Evolutionary conservation across 2,797 vertebrate genomes (phyloP).

Genomic region (Notoglanidium macrostoma): DNA sequence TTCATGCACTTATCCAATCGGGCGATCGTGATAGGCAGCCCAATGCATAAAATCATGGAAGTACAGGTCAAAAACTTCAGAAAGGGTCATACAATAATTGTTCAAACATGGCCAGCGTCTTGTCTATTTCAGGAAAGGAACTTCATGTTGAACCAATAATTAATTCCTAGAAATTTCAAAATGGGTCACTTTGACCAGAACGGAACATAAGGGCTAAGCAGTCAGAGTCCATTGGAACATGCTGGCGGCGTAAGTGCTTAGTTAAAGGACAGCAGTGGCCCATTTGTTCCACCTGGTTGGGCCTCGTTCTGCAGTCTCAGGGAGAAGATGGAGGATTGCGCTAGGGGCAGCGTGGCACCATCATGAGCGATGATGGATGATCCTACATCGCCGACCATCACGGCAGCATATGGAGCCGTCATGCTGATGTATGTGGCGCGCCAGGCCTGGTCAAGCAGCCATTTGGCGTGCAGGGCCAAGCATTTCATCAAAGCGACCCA

Average conservation of each 20-base stretch:
- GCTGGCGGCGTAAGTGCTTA: conserved; percentile 9
- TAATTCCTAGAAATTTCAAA: conserved; percentile 7
- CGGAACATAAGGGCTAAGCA: not conserved
- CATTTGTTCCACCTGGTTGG: conserved; percentile 55
- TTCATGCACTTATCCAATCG: not conserved
- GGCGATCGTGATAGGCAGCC: not conserved
- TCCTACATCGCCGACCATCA: conserved; percentile 30
- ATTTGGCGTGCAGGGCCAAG: conserved; percentile 28
- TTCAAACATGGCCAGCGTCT: not conserved
- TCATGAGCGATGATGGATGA: conserved; percentile 43
- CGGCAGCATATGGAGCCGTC: conserved; percentile 42
- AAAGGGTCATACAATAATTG: not conserved
- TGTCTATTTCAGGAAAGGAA: not conserved
- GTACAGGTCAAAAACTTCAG: not conserved
- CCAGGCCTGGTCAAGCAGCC: conserved; percentile 42
- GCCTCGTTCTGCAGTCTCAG: conserved; percentile 27
- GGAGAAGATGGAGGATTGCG: conserved; percentile 4
- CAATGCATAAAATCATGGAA: not conserved
- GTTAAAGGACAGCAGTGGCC: conserved; percentile 35
- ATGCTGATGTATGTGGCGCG: conserved; percentile 36
- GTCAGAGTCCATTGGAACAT: conserved; percentile 1
- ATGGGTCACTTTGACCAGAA: conserved; percentile 21
- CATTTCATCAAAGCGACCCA: conserved; percentile 38
- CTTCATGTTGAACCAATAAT: not conserved
- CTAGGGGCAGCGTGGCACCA: conserved; percentile 25